phyloP scores from a whole-genome alignment of 2,888 invertebrate species.

The Melipona bicolor region DNA sequence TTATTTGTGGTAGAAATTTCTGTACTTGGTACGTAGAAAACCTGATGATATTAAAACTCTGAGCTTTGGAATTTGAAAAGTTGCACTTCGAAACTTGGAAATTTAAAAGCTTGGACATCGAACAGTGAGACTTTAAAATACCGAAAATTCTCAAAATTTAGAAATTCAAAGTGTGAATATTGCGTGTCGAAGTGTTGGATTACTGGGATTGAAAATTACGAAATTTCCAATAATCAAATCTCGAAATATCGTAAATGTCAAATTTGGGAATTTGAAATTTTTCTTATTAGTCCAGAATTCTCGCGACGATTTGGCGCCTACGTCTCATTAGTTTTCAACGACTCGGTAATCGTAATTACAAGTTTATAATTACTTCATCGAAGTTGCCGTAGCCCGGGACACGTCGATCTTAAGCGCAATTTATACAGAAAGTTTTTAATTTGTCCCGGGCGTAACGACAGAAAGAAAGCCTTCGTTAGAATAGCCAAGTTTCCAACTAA shows the following conservation, averaged over 20 bases:
- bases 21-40: too few relatives aligned
- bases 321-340: neutral
- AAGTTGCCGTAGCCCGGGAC: neutral
- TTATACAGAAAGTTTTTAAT: conserved; percentile 19
- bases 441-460: neutral
- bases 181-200: too few relatives aligned
- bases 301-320: neutral
- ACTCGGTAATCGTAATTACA: neutral
- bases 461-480: conserved; percentile 4
- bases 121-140: too few relatives aligned
- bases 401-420: neutral
- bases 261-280: neutral
- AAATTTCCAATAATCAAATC: too few relatives aligned
- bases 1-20: too few relatives aligned
- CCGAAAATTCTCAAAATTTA: too few relatives aligned
- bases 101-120: too few relatives aligned
- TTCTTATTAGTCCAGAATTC: neutral
- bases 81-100: too few relatives aligned
- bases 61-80: too few relatives aligned
- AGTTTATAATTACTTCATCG: conserved; percentile 2
- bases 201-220: too few relatives aligned
- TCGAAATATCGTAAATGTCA: neutral
- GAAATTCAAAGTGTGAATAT: too few relatives aligned
- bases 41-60: too few relatives aligned
- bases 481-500: conserved; percentile 15